Percentiles rank a stretch among this genome's conserved stretches.
These are phyloP conservation scores for Gryllus longicercus DNA, from an alignment of 2,888 invertebrate genomes.

Conservation along the genomic window DNA sequence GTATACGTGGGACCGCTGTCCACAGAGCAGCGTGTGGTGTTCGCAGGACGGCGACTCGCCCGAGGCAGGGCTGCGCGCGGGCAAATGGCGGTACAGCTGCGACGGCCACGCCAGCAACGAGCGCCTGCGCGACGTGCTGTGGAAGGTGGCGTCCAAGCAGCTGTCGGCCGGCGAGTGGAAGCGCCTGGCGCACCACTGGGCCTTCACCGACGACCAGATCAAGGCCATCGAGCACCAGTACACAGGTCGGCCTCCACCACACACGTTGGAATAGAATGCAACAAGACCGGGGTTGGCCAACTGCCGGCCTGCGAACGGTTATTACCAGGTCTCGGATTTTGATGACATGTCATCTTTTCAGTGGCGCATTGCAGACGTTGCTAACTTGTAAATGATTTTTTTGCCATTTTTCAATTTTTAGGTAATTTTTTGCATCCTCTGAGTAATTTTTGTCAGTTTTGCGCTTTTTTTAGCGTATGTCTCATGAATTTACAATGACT, in stretches of 20 bases:
- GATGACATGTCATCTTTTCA: neutral
- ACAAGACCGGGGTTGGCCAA: too few relatives aligned
- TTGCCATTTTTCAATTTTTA: too few relatives aligned
- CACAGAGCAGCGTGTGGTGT: neutral
- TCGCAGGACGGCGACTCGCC: neutral
- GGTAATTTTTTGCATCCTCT: neutral
- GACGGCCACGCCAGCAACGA: conserved; percentile 40
- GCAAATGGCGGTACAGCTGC: conserved; percentile 25
- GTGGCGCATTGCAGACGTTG: neutral
- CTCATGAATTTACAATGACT: too few relatives aligned
- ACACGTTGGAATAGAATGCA: neutral
- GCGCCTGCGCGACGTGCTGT: conserved; percentile 51
- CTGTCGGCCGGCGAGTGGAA: conserved; percentile 63
- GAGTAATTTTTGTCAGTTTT: neutral
- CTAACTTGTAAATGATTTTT: neutral
- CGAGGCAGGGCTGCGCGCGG: neutral
- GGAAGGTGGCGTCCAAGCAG: conserved; percentile 58
- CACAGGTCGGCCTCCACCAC: conserved; percentile 51
- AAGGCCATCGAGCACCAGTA: conserved; percentile 68
- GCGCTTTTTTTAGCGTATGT: too few relatives aligned
- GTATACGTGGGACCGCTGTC: neutral
- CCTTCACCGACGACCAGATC: conserved; percentile 65
- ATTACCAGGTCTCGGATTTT: neutral
- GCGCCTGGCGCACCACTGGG: conserved; percentile 62
- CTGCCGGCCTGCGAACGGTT: neutral